Conservation (phyloP, 2,113 vertebrate genomes). For the Synchiropus splendidus region DNA sequence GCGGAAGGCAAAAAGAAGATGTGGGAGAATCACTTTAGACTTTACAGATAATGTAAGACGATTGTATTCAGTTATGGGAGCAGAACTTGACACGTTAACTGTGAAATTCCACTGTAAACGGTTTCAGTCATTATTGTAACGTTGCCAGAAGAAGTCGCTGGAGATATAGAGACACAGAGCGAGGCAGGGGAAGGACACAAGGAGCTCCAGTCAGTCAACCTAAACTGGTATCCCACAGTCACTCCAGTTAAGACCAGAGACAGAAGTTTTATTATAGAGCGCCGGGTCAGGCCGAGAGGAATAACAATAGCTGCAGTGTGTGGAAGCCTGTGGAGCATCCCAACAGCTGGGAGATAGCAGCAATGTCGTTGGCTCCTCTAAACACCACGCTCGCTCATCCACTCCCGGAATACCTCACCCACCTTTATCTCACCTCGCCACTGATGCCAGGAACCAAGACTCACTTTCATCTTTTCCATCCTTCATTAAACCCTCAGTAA, state of each 20-base stretch:
- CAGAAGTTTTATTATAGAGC: constrained; percentile 67
- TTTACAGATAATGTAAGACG: no score
- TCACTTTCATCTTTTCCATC: constrained; percentile 11
- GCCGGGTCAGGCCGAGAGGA: constrained; percentile 29
- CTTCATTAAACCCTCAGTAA: constrained; percentile 5
- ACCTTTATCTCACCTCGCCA: constrained; percentile 19
- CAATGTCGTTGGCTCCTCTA: constrained; percentile 32
- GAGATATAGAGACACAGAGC: neutral
- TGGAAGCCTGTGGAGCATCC: constrained; percentile 45
- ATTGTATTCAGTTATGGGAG: no score
- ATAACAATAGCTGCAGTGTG: constrained; percentile 67
- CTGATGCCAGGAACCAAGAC: no score
- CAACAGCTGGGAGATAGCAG: constrained; percentile 63
- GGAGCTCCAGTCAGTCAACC: constrained; percentile 38
- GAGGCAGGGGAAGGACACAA: constrained; percentile 31
- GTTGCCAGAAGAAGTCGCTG: no score
- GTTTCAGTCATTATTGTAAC: no score
- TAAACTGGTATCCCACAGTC: constrained; percentile 38
- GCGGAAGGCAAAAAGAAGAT: no score
- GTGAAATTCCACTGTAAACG: no score
- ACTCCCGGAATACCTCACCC: constrained; percentile 26
- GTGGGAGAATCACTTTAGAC: no score
- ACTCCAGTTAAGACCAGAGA: constrained; percentile 34
- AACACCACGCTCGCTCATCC: constrained; percentile 23
- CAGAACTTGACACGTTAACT: no score